phyloP scores from a whole-genome alignment of 2,113 vertebrate species.

The Elephas maximus region DNA sequence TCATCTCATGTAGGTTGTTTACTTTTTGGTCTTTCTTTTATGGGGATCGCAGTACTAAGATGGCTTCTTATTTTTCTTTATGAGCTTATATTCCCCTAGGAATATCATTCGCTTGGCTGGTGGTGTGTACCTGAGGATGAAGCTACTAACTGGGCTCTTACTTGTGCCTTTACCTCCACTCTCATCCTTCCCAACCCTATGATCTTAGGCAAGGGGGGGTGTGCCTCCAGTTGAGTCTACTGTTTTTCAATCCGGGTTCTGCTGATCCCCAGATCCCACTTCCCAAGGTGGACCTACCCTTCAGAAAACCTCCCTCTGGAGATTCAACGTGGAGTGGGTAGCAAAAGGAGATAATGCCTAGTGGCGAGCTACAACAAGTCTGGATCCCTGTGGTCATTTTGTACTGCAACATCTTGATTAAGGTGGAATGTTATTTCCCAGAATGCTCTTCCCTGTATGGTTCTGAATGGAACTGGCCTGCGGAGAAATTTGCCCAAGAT shows the following conservation, averaged over 20 bases:
- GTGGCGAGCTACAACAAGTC: background rate
- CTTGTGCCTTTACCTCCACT: background rate
- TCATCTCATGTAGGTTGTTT: slow-evolving; percentile 20
- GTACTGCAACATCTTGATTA: background rate
- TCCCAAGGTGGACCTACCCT: background rate
- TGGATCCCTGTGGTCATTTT: background rate
- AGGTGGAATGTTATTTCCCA: background rate
- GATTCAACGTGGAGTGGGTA: background rate
- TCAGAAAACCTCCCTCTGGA: background rate
- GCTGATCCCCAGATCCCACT: background rate
- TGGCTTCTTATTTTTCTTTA: background rate
- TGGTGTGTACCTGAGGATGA: background rate
- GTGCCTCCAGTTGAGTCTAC: background rate
- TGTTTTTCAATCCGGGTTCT: background rate
- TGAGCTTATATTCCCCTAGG: background rate
- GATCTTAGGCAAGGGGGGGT: background rate
- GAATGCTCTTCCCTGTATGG: background rate
- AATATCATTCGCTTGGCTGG: background rate
- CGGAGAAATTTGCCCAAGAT: background rate
- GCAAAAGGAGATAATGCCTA: background rate
- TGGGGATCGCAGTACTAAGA: background rate
- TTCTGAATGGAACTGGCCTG: background rate
- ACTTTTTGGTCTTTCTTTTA: background rate
- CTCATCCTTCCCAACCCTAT: background rate
- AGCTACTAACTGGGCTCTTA: background rate